Percentiles rank a stretch among this genome's conserved stretches.
phyloP scores from a whole-genome alignment of 2,113 vertebrate genomes.

The Pelusios castaneus region DNA sequence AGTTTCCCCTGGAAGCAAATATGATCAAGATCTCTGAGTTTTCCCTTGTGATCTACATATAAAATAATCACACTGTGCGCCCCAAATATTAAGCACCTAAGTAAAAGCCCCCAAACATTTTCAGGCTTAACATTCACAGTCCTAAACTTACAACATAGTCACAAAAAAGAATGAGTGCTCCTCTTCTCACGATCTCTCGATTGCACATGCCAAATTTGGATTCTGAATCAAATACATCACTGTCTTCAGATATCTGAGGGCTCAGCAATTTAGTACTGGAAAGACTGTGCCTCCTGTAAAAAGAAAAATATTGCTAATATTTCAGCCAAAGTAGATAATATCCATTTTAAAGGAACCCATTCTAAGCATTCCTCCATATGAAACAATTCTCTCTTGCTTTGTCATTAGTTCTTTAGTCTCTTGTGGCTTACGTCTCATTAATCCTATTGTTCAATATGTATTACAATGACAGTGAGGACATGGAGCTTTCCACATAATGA shows the following conservation, averaged over 20 bases:
- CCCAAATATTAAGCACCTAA: not conserved
- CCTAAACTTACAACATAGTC: slow-evolving; percentile 92
- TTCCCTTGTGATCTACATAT: not conserved
- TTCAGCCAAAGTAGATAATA: not conserved
- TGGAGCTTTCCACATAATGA: not conserved
- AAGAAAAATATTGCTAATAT: not conserved
- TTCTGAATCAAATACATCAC: slow-evolving; percentile 77
- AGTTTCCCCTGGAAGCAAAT: not conserved
- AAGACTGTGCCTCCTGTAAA: slow-evolving; percentile 88
- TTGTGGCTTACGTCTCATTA: not conserved
- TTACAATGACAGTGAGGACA: not conserved
- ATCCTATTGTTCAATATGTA: not conserved
- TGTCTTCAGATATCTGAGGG: slow-evolving; percentile 84
- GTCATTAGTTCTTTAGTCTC: not conserved
- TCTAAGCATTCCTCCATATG: not conserved
- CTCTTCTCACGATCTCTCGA: slow-evolving; percentile 92
- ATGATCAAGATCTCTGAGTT: not conserved
- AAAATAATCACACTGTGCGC: not conserved
- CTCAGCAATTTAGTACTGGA: slow-evolving; percentile 92
- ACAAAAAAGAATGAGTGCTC: slow-evolving; percentile 96
- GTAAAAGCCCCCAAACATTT: not conserved
- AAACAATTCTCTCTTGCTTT: not conserved
- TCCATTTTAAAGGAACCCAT: not conserved
- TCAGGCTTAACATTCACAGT: not conserved
- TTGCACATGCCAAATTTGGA: slow-evolving; percentile 88